These are phyloP conservation scores for Ectemnius cavifrons DNA, from an alignment of 2,888 invertebrate species.

Conservation along the genomic window DNA sequence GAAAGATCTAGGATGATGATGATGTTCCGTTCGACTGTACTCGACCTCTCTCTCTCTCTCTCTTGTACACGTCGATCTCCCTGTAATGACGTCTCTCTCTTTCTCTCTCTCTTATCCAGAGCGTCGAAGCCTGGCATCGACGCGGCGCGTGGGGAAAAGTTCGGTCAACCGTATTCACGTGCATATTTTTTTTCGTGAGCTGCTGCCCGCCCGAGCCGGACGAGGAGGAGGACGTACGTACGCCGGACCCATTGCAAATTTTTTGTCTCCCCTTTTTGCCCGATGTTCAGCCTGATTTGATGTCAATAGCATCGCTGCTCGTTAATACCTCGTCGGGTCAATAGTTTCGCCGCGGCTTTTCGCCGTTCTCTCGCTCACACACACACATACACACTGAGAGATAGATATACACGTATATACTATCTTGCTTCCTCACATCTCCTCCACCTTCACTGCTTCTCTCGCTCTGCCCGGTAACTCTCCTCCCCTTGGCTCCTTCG, in stretches of 20 bases:
- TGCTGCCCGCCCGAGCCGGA: no score
- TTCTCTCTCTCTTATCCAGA: no score
- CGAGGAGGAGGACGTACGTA: no score
- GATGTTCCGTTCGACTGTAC: conserved; percentile 5
- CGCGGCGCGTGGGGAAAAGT: conserved; percentile 24
- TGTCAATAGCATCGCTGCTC: conserved; percentile 66
- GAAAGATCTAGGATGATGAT: conserved; percentile 12
- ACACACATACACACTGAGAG: not conserved
- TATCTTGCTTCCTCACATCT: conserved; percentile 17
- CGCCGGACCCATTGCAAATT: conserved; percentile 40
- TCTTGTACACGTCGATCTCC: no score
- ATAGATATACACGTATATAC: conserved; percentile 22
- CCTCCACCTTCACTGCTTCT: conserved; percentile 18
- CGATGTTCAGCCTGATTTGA: conserved; percentile 52
- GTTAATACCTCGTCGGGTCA: conserved; percentile 68
- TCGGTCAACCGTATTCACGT: conserved; percentile 42
- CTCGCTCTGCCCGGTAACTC: conserved; percentile 7
- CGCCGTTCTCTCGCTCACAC: conserved; percentile 43
- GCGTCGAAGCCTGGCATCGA: no score
- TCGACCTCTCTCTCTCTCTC: no score
- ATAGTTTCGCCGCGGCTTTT: conserved; percentile 63
- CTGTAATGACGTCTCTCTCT: no score
- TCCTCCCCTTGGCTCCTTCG: conserved; percentile 29
- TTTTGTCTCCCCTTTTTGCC: conserved; percentile 48
- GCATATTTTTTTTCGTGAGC: conserved; percentile 36